Conservation (phyloP, 2,113 vertebrate species). For the Baryphthengus martii region DNA sequence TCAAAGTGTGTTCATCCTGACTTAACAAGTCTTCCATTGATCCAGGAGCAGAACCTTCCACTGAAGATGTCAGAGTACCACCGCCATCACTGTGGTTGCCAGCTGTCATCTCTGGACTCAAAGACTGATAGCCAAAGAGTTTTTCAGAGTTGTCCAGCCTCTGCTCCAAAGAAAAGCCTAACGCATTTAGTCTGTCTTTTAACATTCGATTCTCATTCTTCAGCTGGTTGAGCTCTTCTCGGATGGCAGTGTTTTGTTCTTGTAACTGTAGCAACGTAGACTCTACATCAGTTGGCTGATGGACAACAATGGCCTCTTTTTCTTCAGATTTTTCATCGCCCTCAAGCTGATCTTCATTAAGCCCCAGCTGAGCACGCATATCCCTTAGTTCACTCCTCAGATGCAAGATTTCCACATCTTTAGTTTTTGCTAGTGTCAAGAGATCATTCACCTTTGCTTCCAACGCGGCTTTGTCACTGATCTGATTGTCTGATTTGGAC, state of each 20-base stretch:
- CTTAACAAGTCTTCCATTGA: conserved; percentile 91
- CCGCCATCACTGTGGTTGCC: conserved; percentile 85
- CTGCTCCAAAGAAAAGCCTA: conserved; percentile 94
- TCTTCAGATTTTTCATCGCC: conserved; percentile 75
- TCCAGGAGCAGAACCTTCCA: conserved; percentile 90
- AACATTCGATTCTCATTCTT: conserved; percentile 96
- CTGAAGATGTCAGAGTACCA: conserved; percentile 87
- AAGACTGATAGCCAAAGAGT: conserved; percentile 83
- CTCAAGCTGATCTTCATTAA: conserved; percentile 68
- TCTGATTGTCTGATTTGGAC: conserved; percentile 91
- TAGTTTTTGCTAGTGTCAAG: conserved; percentile 86
- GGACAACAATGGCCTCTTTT: conserved; percentile 75
- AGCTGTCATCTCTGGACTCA: conserved; percentile 82
- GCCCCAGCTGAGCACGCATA: conserved; percentile 87
- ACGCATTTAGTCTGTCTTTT: conserved; percentile 89
- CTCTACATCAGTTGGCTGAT: conserved; percentile 86
- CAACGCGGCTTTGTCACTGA: conserved; percentile 88
- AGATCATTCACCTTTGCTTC: conserved; percentile 92
- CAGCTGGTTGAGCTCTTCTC: conserved; percentile 88
- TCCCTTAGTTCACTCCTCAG: conserved; percentile 86
- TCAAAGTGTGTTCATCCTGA: conserved; percentile 81
- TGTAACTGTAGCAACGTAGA: conserved; percentile 87
- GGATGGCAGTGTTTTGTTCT: conserved; percentile 90
- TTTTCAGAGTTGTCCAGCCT: conserved; percentile 87
- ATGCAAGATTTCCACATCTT: conserved; percentile 91